Base-by-base conservation (phyloP, 2,797 vertebrate genomes). In the Aphelocoma californica region DNA sequence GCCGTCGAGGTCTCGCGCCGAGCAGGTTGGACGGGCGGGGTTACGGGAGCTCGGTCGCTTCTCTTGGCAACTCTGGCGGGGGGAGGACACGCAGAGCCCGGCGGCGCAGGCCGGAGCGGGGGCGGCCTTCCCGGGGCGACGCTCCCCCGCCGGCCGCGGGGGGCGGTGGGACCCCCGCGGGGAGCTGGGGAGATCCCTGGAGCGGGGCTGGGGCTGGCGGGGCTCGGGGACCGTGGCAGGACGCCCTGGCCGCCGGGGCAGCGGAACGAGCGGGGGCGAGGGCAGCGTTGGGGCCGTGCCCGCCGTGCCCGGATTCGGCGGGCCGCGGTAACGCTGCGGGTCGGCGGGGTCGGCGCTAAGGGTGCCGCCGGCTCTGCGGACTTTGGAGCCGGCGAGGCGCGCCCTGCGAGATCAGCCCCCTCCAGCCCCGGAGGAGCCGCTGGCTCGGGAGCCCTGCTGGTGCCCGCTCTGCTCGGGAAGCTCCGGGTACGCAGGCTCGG, bases 301-400 rank as follows among this genome's bases (percentile, higher is more conserved):
- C 10, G 17, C 45, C 31, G 42, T 58, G 29, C 40, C 40, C 18
- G 34, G 34, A 3, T 36, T 40, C n/a, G 61, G 20, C 18, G 21
- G 31, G 36, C 28, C 9, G 11, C 25, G 20, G 44, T 72, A 21
- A 2, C 20, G 24, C n/a, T 53, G 48, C 40, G 17, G 28, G 58
- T 58, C 60, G 32, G 62, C 32, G 31, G 24, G 31, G 47, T 21
- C 15, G 24, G 62, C 31, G 47, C 32, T 60, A 8, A 48, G 70
- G 78, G 62, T 56, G 62, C 62, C 23, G 81, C 56, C 17, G 48
- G 50, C 79, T n/a, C 32, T 70, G 87, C 64, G 87, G 79, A 57
- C 87, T 77, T 89, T 77, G 79, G 79, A 83, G 24, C 79, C 24
- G 57, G 56, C 56, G 54, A 74, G 78, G 26, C 48, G 47, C 48